phyloP scores from a whole-genome alignment of 1,140 invertebrate species.

The Tetranychus urticae region DNA sequence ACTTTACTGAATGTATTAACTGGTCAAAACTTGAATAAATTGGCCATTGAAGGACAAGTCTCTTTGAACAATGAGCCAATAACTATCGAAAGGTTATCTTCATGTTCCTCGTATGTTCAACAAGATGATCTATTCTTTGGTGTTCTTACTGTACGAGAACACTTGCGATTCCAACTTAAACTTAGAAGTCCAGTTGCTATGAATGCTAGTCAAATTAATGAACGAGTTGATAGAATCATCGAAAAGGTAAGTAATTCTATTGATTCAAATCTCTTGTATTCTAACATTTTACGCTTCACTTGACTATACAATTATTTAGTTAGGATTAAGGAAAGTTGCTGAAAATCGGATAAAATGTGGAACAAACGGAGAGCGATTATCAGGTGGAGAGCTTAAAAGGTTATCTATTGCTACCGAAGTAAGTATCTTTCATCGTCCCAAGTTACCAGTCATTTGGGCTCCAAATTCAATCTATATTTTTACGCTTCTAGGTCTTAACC shows the following conservation, averaged over 20 bases:
- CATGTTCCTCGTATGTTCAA: conserved; percentile 74
- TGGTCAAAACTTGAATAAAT: conserved; percentile 39
- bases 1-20: conserved; percentile 76
- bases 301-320: conserved; percentile 23
- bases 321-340: conserved; percentile 47
- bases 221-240: too few species aligned
- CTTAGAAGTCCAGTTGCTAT: too few species aligned
- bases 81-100: conserved; percentile 33
- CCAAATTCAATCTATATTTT: background rate
- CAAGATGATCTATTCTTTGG: conserved; percentile 85
- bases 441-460: background rate
- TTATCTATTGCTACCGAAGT: conserved; percentile 65
- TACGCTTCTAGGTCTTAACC: conserved; percentile 39
- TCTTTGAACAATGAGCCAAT: conserved; percentile 18
- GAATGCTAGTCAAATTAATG: too few species aligned
- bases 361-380: conserved; percentile 41
- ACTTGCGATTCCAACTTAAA: conserved; percentile 62
- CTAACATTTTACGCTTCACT: too few species aligned
- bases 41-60: conserved; percentile 41
- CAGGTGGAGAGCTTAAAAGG: conserved; percentile 66
- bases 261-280: too few species aligned
- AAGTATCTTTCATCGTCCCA: background rate
- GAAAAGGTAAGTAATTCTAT: too few species aligned
- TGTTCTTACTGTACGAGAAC: conserved; percentile 65
- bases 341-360: conserved; percentile 48